Percentiles rank a stretch among this genome's conserved stretches.
Evolutionary conservation across 2,113 vertebrate species (phyloP).

Genomic region (Willisornis vidua): DNA sequence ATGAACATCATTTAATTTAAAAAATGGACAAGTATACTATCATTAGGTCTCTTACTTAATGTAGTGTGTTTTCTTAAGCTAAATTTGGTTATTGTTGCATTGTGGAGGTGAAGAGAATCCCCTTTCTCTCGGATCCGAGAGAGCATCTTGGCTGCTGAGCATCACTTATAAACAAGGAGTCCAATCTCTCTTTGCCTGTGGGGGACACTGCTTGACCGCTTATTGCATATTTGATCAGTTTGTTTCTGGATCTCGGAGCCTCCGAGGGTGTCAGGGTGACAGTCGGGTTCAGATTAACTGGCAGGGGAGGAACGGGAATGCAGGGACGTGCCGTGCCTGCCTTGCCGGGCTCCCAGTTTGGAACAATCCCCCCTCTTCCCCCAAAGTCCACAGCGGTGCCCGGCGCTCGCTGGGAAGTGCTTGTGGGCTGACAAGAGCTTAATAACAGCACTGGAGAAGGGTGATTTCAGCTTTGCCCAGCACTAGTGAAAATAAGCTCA

Average conservation of each 20-base stretch:
- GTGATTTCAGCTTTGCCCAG: neutral
- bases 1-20: conserved; percentile 72
- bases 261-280: conserved; percentile 21
- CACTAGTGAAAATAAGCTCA: neutral
- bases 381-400: neutral
- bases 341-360: neutral
- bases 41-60: conserved; percentile 43
- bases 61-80: conserved; percentile 36
- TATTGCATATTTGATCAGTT: conserved; percentile 62
- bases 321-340: neutral
- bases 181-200: conserved; percentile 59
- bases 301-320: neutral
- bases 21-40: conserved; percentile 47
- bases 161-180: neutral
- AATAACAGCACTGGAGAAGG: neutral
- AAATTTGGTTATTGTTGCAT: neutral
- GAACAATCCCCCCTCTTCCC: neutral
- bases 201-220: conserved; percentile 70
- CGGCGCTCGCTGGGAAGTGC: neutral
- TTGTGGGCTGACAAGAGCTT: neutral
- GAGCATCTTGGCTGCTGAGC: neutral
- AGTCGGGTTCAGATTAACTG: neutral
- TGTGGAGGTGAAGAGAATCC: neutral
- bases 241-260: conserved; percentile 15
- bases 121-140: neutral